phyloP scores from a whole-genome alignment of 2,888 invertebrate genomes.

The Hypena proboscidalis region DNA sequence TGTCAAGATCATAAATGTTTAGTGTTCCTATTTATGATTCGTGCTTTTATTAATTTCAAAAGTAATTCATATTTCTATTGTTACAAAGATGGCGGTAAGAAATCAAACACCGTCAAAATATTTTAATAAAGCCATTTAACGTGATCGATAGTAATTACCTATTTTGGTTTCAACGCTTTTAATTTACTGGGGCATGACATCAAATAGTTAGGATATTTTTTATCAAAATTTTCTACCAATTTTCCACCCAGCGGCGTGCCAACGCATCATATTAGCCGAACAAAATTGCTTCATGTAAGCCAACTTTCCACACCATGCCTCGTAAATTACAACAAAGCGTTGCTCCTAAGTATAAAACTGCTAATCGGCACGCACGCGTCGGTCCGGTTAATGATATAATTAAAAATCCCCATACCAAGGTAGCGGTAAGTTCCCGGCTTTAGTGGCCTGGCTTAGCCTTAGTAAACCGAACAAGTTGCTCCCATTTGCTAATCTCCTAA shows the following conservation, averaged over 20 bases:
- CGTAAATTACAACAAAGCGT: constrained; percentile 71
- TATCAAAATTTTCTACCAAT: background rate
- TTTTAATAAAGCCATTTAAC: no score
- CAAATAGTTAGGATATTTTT: no score
- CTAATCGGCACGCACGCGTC: constrained; percentile 75
- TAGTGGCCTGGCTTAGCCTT: constrained; percentile 68
- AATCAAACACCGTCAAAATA: no score
- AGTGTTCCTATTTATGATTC: no score
- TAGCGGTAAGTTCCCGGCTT: constrained; percentile 63
- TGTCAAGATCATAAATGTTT: no score
- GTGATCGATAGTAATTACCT: no score
- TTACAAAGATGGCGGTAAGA: no score
- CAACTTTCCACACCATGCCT: constrained; percentile 52
- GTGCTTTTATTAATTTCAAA: no score
- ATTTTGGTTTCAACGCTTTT: no score
- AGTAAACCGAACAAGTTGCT: constrained; percentile 76
- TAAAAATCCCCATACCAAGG: constrained; percentile 55
- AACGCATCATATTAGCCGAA: constrained; percentile 36
- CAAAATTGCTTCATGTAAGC: constrained; percentile 47
- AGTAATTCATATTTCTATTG: no score
- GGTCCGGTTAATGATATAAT: constrained; percentile 71
- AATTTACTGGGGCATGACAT: no score
- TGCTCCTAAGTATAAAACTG: constrained; percentile 66
- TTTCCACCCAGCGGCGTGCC: constrained; percentile 1
- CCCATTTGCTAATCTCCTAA: constrained; percentile 78